Conservation (phyloP, 2,797 vertebrate genomes). For the Eulemur mongoz region DNA sequence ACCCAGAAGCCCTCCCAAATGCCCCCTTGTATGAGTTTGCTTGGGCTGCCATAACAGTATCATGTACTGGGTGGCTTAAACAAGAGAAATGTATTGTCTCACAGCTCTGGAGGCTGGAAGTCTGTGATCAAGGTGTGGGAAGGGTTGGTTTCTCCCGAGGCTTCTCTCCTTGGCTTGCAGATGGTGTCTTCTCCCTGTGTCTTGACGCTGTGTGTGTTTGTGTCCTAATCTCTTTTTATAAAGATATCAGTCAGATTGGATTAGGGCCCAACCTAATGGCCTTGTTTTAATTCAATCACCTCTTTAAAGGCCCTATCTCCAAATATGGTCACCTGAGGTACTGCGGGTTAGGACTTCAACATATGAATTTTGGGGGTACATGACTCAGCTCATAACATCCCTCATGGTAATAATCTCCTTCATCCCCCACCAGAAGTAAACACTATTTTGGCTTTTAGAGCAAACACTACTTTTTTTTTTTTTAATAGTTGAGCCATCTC, state of each 20-base stretch:
- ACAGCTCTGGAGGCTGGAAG: not conserved
- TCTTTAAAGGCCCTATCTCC: not conserved
- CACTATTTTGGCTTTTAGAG: not conserved
- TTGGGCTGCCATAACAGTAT: not conserved
- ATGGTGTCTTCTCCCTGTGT: not conserved
- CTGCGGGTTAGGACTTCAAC: not conserved
- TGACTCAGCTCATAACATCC: not conserved
- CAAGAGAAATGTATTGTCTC: not conserved
- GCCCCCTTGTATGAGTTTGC: not conserved
- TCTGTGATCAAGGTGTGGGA: not conserved
- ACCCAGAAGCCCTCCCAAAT: not conserved
- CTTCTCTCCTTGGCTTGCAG: not conserved
- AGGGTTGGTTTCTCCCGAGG: not conserved
- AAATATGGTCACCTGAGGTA: not conserved
- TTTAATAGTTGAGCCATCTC: conserved; percentile 16
- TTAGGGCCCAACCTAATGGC: not conserved
- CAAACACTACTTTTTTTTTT: not conserved
- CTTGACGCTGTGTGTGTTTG: not conserved
- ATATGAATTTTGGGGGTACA: not conserved
- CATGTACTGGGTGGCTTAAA: not conserved
- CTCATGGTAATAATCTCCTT: not conserved
- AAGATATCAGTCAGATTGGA: not conserved
- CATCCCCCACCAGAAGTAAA: not conserved
- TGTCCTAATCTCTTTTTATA: not conserved
- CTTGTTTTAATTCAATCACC: not conserved